These are phyloP conservation scores for Pyrgilauda ruficollis DNA, from an alignment of 2,113 vertebrate species.

Conservation along the genomic window DNA sequence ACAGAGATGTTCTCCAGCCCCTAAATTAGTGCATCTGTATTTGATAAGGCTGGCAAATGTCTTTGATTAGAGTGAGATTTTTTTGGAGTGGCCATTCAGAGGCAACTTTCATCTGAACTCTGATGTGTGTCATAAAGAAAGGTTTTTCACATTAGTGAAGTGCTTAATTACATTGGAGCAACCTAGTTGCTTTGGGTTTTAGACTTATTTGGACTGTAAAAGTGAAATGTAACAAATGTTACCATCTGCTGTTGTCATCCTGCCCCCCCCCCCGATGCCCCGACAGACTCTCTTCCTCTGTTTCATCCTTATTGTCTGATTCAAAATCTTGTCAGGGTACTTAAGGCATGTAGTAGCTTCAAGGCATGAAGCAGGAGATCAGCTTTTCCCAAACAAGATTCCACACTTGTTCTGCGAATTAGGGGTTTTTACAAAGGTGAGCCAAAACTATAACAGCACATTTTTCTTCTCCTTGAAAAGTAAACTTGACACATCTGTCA, in stretches of 20 bases:
- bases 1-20: slow-evolving; percentile 38
- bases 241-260: background rate
- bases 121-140: slow-evolving; percentile 66
- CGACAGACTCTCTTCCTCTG: background rate
- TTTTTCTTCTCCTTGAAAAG: slow-evolving; percentile 36
- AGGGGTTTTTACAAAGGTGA: slow-evolving; percentile 40
- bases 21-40: slow-evolving; percentile 68
- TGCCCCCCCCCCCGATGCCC: background rate
- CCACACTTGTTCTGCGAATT: slow-evolving; percentile 33
- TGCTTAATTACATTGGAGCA: slow-evolving; percentile 64
- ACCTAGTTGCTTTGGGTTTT: slow-evolving; percentile 44
- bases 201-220: slow-evolving; percentile 56
- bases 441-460: background rate
- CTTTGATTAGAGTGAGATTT: slow-evolving; percentile 68
- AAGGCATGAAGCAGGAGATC: slow-evolving; percentile 40
- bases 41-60: slow-evolving; percentile 72
- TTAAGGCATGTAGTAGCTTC: slow-evolving; percentile 40
- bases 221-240: background rate
- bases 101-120: slow-evolving; percentile 50
- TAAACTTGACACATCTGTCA: slow-evolving; percentile 48
- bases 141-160: slow-evolving; percentile 65
- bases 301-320: slow-evolving; percentile 59
- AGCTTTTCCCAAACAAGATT: slow-evolving; percentile 7
- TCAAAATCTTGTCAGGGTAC: slow-evolving; percentile 54
- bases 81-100: slow-evolving; percentile 63